Evolutionary conservation across 64 coral and sea anemone species (phyloP).

Genomic region (Dendronephthya gigantea): DNA sequence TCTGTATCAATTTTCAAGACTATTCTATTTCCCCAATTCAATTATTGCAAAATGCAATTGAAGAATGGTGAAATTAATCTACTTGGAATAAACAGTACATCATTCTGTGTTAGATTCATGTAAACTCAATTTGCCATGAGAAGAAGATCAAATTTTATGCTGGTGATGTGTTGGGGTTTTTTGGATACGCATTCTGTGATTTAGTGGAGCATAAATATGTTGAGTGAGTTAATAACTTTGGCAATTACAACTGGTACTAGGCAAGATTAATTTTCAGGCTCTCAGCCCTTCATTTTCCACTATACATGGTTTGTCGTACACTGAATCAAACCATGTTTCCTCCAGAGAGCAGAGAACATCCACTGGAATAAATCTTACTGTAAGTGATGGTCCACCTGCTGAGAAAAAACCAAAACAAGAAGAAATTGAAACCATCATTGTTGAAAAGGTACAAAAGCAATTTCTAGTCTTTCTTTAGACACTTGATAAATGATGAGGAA

Average conservation of each 20-base stretch:
- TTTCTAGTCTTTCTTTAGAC: too few relatives aligned
- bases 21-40: too few relatives aligned
- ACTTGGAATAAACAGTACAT: too few relatives aligned
- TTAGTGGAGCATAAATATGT: constrained; percentile 92
- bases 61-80: too few relatives aligned
- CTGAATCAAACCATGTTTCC: too few relatives aligned
- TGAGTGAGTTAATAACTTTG: constrained; percentile 60
- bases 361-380: constrained; percentile 30
- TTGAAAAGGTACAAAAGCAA: constrained; percentile 42
- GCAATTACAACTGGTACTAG: too few relatives aligned
- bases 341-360: constrained; percentile 55
- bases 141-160: constrained; percentile 81
- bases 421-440: constrained; percentile 37
- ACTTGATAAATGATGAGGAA: neutral
- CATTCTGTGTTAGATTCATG: constrained; percentile 48
- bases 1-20: too few relatives aligned
- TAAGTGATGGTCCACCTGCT: constrained; percentile 23
- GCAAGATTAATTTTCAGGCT: too few relatives aligned
- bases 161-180: constrained; percentile 96
- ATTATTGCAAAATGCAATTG: too few relatives aligned
- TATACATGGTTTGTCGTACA: too few relatives aligned
- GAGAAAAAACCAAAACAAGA: constrained; percentile 41
- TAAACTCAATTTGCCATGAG: constrained; percentile 61
- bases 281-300: too few relatives aligned
- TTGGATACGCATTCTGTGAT: constrained; percentile 94